Evolutionary conservation across 2,797 vertebrate genomes (phyloP), one percentile per base, ranked within the genome.

Genomic region (Prunella strophiata): DNA sequence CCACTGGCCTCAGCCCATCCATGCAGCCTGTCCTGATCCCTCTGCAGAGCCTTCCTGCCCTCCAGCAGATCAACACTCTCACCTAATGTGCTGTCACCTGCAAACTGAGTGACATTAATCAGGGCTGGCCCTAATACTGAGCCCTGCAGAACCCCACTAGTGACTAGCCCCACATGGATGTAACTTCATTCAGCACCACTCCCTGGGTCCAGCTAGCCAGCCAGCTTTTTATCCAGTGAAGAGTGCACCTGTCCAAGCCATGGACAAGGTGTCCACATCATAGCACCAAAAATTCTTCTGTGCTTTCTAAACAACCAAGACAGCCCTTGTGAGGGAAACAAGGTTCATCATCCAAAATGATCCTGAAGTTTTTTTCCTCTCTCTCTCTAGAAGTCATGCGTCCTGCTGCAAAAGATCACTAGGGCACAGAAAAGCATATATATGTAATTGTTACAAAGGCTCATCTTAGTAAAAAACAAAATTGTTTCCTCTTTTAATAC

Each of bases 1-100:
- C 22, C 22, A 48, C 0, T 17, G 55, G 47, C 26, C 55, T 75
- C 62, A 67, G 22, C 26, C 30, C 48, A 23, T 16, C 0, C 2
- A 43, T 29, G 8, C 63, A 82, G 36, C 86, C 50, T 50, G 36
- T 4, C 2, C 71, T 29, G 19, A 50, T 23, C 36, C 34, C 57
- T 57, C 23, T 54, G 43, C 57, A 89, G 78, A 2, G 36, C 5
- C 42, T 18, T 36, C 55, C 70, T 55, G 9, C 9, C 11, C 36
- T 29, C 9, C 42, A 68, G 55, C 36, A 48, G 11, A 25, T 13
- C 50, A 50, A 5, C 19, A 21, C 5, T 57, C 4, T 1, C 5
- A 15, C 9, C 22, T 5, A 51, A 0, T 1, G 2, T 55, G 26
- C 6, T 55, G 36, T 34, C 16, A 51, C 6, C 50, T 45, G 19